Base-by-base conservation (phyloP, 2,888 invertebrate species). In the Micropterix aruncella region DNA sequence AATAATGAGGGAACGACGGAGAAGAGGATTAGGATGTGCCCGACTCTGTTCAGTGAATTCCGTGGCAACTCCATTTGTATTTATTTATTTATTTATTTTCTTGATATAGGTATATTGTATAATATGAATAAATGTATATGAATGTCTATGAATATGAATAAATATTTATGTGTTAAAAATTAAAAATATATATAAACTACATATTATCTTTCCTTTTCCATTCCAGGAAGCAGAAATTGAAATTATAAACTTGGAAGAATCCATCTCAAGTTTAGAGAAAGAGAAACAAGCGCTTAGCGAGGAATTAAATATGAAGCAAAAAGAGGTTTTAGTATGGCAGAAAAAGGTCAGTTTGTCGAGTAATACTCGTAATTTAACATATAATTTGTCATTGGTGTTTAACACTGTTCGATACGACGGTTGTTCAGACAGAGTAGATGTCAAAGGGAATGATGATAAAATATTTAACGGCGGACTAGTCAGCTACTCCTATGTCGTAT, bases 291-390 rank as follows among this genome's bases (percentile, higher is more conserved):
- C 68, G 27, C 59, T 83, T 1, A 77, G 79, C 2, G 74, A 80
- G 44, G 75, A 80, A 38, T 60, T 83, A 16, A 74, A 81, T 48
- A 70, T 73, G 37, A 60, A 69, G 16, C 79, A 79, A 53, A 70
- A 79, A 36, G 83, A 87, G 58, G 75, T 79, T 5, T 65, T 88
- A 18, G 79, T 83, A 19, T 90, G 90, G 89, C 85, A 89, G 57
- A 80, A 83, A 50, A 87, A 88, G 65, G 77, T 83, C 46, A 64
- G 51, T 40, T 39, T 18, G 37, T n/a, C 12, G 5, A 27, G 5
- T 27, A 27, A 27, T 27, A 27, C 27, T 27, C 5, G 5, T 27
- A 27, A 27, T 27, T 27, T n/a, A n/a, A n/a, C n/a, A n/a, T n/a
- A n/a, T n/a, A n/a, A n/a, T n/a, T n/a, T n/a, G n/a, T n/a, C n/a